phyloP scores from a whole-genome alignment of 2,888 invertebrate genomes.

The Stenodera caucasica region DNA sequence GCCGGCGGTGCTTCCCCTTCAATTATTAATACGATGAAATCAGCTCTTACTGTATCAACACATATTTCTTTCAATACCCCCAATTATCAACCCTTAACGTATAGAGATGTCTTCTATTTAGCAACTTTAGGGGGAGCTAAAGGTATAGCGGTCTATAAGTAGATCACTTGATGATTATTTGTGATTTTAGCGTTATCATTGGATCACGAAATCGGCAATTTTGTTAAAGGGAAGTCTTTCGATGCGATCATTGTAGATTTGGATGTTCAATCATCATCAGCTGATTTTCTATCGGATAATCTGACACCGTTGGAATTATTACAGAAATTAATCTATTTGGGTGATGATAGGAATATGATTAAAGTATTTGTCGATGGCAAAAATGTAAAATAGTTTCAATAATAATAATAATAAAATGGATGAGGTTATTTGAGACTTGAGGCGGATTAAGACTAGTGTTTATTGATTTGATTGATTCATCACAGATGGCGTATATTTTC shows the following conservation, averaged over 20 bases:
- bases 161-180: slow-evolving; percentile 2
- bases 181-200: slow-evolving; percentile 68
- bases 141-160: too few relatives aligned
- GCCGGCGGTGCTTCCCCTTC: slow-evolving; percentile 79
- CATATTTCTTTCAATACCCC: slow-evolving; percentile 62
- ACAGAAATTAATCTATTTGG: slow-evolving; percentile 76
- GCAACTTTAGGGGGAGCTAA: slow-evolving; percentile 86
- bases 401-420: too few relatives aligned
- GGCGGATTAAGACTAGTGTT: too few relatives aligned
- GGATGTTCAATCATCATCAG: slow-evolving; percentile 54
- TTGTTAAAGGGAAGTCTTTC: slow-evolving; percentile 79
- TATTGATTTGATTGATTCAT: too few relatives aligned
- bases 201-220: slow-evolving; percentile 76
- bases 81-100: slow-evolving; percentile 60
- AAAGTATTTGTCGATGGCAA: slow-evolving; percentile 76
- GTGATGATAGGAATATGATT: slow-evolving; percentile 81
- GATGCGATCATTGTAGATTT: slow-evolving; percentile 82
- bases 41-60: slow-evolving; percentile 73
- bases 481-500: too few relatives aligned
- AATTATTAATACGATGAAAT: slow-evolving; percentile 74
- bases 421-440: too few relatives aligned
- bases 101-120: slow-evolving; percentile 77
- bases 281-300: slow-evolving; percentile 60
- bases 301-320: slow-evolving; percentile 64
- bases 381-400: slow-evolving; percentile 54